These are phyloP conservation scores for Tragelaphus strepsiceros DNA, from an alignment of 2,113 vertebrate genomes.

Conservation along the genomic window DNA sequence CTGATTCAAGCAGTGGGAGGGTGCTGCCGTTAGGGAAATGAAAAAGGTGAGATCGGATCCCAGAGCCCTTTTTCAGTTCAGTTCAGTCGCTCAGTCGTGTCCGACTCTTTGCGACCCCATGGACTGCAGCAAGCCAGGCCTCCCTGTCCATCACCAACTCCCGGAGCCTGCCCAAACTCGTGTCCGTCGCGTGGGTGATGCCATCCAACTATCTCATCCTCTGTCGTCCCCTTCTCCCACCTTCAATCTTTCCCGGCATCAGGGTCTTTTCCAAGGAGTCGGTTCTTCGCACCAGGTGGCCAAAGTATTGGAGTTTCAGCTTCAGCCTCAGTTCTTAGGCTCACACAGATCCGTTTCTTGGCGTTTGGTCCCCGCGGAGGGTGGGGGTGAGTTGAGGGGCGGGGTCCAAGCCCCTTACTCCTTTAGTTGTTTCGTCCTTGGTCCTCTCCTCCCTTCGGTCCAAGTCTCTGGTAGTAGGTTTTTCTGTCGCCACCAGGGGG, in stretches of 20 bases:
- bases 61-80: not conserved
- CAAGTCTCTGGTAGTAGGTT: not conserved
- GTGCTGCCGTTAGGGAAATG: not conserved
- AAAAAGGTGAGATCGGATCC: not conserved
- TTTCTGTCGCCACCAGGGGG: not conserved
- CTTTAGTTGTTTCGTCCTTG: not conserved
- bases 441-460: not conserved
- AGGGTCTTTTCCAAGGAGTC: not conserved
- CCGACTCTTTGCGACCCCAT: not conserved
- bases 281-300: not conserved
- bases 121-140: not conserved
- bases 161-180: not conserved
- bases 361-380: not conserved
- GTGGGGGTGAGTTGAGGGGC: not conserved
- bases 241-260: not conserved
- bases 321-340: not conserved
- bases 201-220: not conserved
- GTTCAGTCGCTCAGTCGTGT: not conserved
- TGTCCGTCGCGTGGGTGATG: not conserved
- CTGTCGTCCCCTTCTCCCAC: not conserved
- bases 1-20: not conserved
- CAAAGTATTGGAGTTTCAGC: not conserved
- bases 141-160: not conserved
- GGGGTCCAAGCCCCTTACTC: not conserved
- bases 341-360: not conserved